Base-by-base conservation (phyloP, 2,888 invertebrate genomes). In the Drosophila putrida region DNA sequence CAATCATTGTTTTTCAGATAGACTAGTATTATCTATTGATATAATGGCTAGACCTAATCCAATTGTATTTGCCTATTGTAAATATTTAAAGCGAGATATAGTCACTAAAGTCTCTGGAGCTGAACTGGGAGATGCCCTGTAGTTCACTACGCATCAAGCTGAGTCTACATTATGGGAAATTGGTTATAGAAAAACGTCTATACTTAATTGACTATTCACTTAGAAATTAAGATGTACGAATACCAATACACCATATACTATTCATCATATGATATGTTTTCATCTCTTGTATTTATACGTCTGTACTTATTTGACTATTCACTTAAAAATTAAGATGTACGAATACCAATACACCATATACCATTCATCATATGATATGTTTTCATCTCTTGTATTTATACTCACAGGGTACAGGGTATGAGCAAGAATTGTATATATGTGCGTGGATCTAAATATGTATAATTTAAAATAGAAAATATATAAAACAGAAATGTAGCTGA, bases 61-160 rank as follows among this genome's bases (percentile, higher is more conserved):
- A 90, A 0, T 54, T 41, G 55, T 50, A 51, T 75, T 75, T 62
- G 36, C 72, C 75, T 36, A 59, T 68, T 67, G 69, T 78, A 80
- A 78, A 78, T 53, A 49, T 49, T 49, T 35, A 20, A 49, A 35
- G n/a, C 11, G 33, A 20, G 8, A 0, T 20, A 33, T 6, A 33
- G 31, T 20, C 31, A 2, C 11, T 15, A 3, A 6, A 6, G 6
- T n/a, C 20, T 4, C 11, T 5, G 5, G 4, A 6, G 4, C 28
- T 28, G 10, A 6, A 31, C 46, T 46, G 15, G 6, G 4, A 33
- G 13, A 41, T 25, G 15, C 20, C 41, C 20, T 20, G 41, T 20
- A 41, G 0, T 41, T 41, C 9, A 41, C 1, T 9, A 15, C 10
- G 10, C 20, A 20, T 10, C 5, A 15, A 41, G 1, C 20, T 20